Conservation (phyloP, 2,113 vertebrate species). For the Zingel zingel region DNA sequence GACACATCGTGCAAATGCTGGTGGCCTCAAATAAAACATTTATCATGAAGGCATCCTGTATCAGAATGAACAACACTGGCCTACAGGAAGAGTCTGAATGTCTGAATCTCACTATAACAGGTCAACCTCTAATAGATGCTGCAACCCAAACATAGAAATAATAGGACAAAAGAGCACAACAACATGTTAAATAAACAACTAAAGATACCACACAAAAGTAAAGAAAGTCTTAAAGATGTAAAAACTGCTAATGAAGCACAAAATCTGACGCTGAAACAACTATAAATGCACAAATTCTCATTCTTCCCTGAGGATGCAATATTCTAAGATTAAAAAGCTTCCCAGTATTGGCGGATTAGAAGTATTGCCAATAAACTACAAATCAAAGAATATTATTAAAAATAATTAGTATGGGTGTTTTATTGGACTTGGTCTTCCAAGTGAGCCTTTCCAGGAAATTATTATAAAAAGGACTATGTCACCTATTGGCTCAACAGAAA, state of each 20-base stretch:
- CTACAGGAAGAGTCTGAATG: background rate
- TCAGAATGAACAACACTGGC: background rate
- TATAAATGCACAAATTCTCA: no score
- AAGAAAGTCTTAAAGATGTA: background rate
- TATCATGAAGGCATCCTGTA: background rate
- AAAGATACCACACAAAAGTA: no score
- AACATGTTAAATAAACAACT: background rate
- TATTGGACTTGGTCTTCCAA: no score
- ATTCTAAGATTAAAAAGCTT: background rate
- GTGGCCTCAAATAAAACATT: constrained; percentile 3
- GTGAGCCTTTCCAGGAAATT: background rate
- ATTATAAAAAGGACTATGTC: background rate
- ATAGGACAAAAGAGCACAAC: no score
- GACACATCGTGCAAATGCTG: background rate
- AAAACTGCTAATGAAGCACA: background rate
- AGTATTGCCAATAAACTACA: no score
- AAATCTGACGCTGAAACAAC: no score
- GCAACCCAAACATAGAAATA: background rate
- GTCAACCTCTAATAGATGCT: background rate
- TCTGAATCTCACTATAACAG: background rate
- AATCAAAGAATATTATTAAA: no score
- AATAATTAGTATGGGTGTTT: no score
- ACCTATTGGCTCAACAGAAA: background rate
- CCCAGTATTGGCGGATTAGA: background rate
- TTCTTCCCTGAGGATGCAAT: background rate